phyloP scores from a whole-genome alignment of 2,888 invertebrate genomes.

The Petrolisthes manimaculis region DNA sequence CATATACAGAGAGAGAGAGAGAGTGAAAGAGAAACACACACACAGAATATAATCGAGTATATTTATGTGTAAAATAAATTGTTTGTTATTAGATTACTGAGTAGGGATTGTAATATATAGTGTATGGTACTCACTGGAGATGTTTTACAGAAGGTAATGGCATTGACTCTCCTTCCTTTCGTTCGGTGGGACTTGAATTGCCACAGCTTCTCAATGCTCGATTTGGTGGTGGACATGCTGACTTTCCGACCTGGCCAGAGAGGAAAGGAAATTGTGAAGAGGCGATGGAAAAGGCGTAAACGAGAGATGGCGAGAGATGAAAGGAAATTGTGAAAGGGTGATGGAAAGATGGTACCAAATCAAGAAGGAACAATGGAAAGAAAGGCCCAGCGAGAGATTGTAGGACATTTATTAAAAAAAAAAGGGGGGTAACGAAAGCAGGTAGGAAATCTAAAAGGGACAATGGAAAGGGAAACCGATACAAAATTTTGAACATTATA shows the following conservation, averaged over 20 bases:
- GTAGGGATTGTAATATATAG: no score
- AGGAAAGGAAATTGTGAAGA: background rate
- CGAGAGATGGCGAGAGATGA: background rate
- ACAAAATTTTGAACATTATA: no score
- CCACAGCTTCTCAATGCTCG: conserved; percentile 33
- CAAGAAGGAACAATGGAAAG: background rate
- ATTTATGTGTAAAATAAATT: no score
- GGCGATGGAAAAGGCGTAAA: background rate
- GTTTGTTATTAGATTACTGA: no score
- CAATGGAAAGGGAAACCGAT: no score
- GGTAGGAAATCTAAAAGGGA: no score
- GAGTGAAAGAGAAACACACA: no score
- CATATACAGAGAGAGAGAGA: no score
- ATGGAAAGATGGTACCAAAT: background rate
- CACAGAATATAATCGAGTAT: no score
- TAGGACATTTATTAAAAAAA: background rate
- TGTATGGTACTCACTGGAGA: conserved; percentile 24
- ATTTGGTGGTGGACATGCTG: conserved; percentile 7
- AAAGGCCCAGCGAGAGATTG: background rate
- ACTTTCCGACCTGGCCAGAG: conserved; percentile 18
- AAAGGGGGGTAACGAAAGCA: background rate
- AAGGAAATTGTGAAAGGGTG: background rate
- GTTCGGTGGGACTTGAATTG: conserved; percentile 20
- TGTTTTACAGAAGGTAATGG: conserved; percentile 43
- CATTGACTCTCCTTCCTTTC: conserved; percentile 26